These are phyloP conservation scores for Hipposideros larvatus DNA, from an alignment of 2,797 vertebrate species.

Conservation along the genomic window DNA sequence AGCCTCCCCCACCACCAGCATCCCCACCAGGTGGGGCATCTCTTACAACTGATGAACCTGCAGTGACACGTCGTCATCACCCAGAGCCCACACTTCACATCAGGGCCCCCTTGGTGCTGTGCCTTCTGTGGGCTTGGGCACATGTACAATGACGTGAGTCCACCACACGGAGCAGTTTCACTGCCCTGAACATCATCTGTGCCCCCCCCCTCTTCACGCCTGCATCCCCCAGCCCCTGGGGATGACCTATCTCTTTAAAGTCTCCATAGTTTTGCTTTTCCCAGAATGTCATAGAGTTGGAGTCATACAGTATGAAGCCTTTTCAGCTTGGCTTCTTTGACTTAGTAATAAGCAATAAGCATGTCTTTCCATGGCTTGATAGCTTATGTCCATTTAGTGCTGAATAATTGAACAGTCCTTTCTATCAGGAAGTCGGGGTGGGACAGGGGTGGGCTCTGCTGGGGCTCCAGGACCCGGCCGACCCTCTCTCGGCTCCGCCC, in stretches of 20 bases:
- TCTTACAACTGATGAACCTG: rapidly evolving
- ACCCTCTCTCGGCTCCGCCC: rapidly evolving
- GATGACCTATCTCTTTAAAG: rapidly evolving
- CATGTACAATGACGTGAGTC: rapidly evolving
- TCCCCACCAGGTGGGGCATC: rapidly evolving
- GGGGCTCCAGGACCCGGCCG: neutral
- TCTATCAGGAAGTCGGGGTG: rapidly evolving
- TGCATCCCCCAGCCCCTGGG: neutral
- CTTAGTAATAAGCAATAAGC: neutral
- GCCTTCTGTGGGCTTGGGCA: neutral
- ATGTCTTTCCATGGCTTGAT: neutral
- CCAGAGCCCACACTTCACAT: rapidly evolving
- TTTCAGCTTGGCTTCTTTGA: neutral
- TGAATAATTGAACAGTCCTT: rapidly evolving
- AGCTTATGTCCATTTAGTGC: neutral
- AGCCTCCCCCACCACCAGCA: rapidly evolving
- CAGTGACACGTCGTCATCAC: rapidly evolving
- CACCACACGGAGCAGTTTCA: rapidly evolving
- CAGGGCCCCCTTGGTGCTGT: neutral
- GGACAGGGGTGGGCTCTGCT: rapidly evolving
- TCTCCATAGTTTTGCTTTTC: neutral
- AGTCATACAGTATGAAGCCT: neutral
- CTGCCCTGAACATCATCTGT: neutral
- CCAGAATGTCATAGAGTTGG: rapidly evolving
- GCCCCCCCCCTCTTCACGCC: neutral